These are phyloP conservation scores for Nymphicus hollandicus DNA, from an alignment of 2,113 vertebrate genomes.

Conservation along the genomic window DNA sequence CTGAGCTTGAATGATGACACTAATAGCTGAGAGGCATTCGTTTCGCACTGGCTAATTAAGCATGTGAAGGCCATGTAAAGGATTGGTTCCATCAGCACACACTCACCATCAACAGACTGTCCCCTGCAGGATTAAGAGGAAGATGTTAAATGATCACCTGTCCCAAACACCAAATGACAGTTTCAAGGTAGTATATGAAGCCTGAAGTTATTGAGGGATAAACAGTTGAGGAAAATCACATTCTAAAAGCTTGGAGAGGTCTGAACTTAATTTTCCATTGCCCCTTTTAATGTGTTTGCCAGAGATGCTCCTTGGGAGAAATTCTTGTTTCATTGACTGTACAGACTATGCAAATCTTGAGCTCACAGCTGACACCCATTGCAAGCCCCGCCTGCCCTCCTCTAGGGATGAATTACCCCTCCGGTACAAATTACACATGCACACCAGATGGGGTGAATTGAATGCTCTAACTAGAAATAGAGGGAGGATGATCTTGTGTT, in stretches of 20 bases:
- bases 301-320: slow-evolving; percentile 38
- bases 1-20: background rate
- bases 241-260: background rate
- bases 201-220: background rate
- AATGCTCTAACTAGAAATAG: slow-evolving; percentile 54
- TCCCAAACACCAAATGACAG: slow-evolving; percentile 27
- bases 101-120: slow-evolving; percentile 2
- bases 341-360: slow-evolving; percentile 46
- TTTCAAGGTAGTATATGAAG: background rate
- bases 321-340: slow-evolving; percentile 8
- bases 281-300: background rate
- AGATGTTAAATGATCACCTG: background rate
- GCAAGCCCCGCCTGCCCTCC: slow-evolving; percentile 35
- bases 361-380: slow-evolving; percentile 46
- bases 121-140: slow-evolving; percentile 45
- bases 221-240: background rate
- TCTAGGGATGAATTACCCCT: slow-evolving; percentile 65
- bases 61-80: background rate
- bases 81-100: slow-evolving; percentile 30
- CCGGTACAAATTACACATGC: slow-evolving; percentile 53
- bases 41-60: slow-evolving; percentile 16
- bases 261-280: background rate
- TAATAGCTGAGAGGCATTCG: slow-evolving; percentile 15
- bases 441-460: slow-evolving; percentile 62
- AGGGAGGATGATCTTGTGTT: slow-evolving; percentile 64